Base-by-base conservation (phyloP, 1,140 invertebrate genomes). In the Bombus impatiens region DNA sequence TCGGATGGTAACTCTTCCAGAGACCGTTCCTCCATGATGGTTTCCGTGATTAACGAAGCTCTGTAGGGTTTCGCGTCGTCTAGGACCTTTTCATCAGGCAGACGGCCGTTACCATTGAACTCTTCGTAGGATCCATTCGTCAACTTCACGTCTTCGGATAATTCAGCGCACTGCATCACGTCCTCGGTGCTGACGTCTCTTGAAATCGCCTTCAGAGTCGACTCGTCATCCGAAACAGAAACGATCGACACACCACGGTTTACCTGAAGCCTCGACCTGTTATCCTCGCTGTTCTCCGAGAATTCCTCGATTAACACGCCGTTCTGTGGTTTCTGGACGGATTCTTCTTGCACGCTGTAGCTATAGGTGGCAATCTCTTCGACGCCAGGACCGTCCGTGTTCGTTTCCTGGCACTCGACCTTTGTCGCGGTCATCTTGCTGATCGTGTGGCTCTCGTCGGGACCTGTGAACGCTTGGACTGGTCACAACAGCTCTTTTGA, bases 211-310 rank as follows among this genome's bases (percentile, higher is more conserved):
- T 95, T 95, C 89, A 95, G 93, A 3, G 95, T 96, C 75, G 95
- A 95, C 53, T 97, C 96, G 85, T 97, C 96, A 91, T 97, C 96
- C 0, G 96, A 96, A 22, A 96, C 93, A 0, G 96, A 97, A 40
- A 96, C 95, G 10, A 97, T 97, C 0, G 96, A 97, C 32, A 97
- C 93, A 8, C 96, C 96, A 87, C 96, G 95, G 90, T 95, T 96
- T 0, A 95, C 92, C 28, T 88, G 88, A 28, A 95, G 88, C 88
- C 93, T 95, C 37, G 94, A 94, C 85, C 94, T 92, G 80, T 95
- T 95, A 82, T 96, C 95, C 87, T 96, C 96, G 32, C 95, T 95
- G 44, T 32, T 18, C 87, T 96, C 95, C 15, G 95, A 96, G 76
- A 95, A 96, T 86, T 96, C 95, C 70, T 96, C 96, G 53, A 96